These are phyloP conservation scores for Julus scandinavius DNA, from an alignment of 2,888 invertebrate genomes.

Conservation along the genomic window DNA sequence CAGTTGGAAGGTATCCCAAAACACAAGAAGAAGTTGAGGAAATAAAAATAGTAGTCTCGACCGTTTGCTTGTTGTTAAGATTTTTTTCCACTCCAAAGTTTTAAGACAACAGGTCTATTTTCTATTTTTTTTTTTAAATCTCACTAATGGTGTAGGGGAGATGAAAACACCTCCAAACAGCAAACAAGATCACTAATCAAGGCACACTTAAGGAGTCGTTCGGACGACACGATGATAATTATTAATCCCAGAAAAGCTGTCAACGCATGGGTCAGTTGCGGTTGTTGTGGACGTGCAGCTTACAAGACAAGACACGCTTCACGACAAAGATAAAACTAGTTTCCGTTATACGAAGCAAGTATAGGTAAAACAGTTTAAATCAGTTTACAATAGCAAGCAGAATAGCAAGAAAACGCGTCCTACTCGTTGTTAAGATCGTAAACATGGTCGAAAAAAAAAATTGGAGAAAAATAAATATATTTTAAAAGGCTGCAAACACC, in stretches of 20 bases:
- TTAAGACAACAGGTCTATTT: slow-evolving; percentile 25
- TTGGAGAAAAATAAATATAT: neutral
- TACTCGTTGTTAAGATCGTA: neutral
- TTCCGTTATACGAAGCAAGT: slow-evolving; percentile 10
- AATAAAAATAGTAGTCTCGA: neutral
- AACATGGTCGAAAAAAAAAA: neutral
- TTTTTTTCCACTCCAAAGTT: neutral
- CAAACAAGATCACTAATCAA: slow-evolving; percentile 37
- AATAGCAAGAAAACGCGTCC: neutral
- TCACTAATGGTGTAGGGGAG: slow-evolving; percentile 2
- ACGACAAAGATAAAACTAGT: neutral
- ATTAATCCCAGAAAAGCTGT: slow-evolving; percentile 23
- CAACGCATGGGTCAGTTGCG: slow-evolving; percentile 16
- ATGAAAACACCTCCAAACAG: slow-evolving; percentile 39
- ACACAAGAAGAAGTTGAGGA: neutral
- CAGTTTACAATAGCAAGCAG: neutral
- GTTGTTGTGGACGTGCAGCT: neutral
- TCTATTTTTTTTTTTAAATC: neutral
- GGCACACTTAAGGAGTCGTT: slow-evolving; percentile 33
- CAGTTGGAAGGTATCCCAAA: neutral
- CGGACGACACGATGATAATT: slow-evolving; percentile 3
- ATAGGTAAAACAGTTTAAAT: neutral
- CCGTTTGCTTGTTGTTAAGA: neutral
- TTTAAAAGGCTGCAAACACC: slow-evolving; percentile 16
- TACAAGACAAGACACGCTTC: slow-evolving; percentile 6